Evolutionary conservation across 2,797 vertebrate species (phyloP), one percentile per base, ranked within the genome.

Genomic region (Zalophus californianus): DNA sequence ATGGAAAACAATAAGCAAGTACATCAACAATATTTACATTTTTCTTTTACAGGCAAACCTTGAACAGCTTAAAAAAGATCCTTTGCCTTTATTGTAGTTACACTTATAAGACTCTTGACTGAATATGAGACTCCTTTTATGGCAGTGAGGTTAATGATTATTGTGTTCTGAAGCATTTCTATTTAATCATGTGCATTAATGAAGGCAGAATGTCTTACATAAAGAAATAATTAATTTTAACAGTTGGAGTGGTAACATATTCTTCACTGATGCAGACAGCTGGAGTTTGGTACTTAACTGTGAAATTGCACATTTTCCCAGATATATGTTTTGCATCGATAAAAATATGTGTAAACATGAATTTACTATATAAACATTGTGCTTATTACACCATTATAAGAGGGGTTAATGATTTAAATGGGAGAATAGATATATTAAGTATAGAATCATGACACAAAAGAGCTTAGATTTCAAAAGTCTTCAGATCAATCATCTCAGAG

Each of bases 211-310:
- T 50, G n/a, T 80, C 83, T 88, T 87, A 87, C 2, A 88, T 91
- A 97, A 96, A 89, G 60, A 96, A 94, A 86, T 58, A 75, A 95
- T 96, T 97, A 92, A 85, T 86, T 95, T 94, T 79, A 91, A 90
- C 70, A 84, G 94, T 38, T 84, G 52, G 77, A 79, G 35, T 15
- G 2, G 84, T 91, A 95, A 90, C 77, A 90, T 29, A 35, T 58
- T 95, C 80, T 91, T 96, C 54, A 50, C 60, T 90, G 38, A 70
- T 86, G 62, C 50, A 79, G 44, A 89, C n/a, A 95, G 32, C 48
- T 86, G n/a, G 35, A 80, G 16, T 66, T 91, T 93, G 23, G 18
- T 72, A 66, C 20, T 70, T 66, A 95, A 52, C 29, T 62, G 35
- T 50, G 29, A 79, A 80, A 73, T 52, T 56, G 60, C 32, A 82